Conservation (phyloP, 2,797 vertebrate species). For the Tolypeutes matacus region DNA sequence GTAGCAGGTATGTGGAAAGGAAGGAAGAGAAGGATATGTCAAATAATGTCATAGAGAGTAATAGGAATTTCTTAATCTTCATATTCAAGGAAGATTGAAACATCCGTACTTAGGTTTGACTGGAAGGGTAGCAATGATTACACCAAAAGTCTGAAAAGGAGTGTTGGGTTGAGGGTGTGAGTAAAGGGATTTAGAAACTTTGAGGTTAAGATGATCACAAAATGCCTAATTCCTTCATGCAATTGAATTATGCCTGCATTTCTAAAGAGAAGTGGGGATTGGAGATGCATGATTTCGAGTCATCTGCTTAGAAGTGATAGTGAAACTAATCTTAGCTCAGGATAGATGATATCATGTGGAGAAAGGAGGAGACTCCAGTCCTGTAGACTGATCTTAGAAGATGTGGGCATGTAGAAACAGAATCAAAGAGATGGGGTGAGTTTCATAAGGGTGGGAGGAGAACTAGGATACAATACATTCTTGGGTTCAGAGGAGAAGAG, state of each 20-base stretch:
- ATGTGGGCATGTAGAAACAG: neutral
- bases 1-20: neutral
- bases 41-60: neutral
- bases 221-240: neutral
- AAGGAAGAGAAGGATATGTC: neutral
- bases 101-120: neutral
- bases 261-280: neutral
- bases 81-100: neutral
- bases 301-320: neutral
- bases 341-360: neutral
- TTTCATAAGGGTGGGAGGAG: neutral
- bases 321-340: neutral
- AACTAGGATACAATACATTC: neutral
- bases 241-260: neutral
- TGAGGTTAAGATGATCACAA: neutral
- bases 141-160: neutral
- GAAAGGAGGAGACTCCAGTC: neutral
- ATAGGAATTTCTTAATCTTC: neutral
- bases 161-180: neutral
- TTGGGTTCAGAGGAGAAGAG: slow-evolving; percentile 22
- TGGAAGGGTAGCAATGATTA: neutral
- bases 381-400: slow-evolving; percentile 2
- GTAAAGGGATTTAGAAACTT: neutral
- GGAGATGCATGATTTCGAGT: slow-evolving; percentile 14
- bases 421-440: slow-evolving; percentile 7